Conservation (phyloP, 30 jellyfish, hydroid and myxozoan genomes). For the Nemopilema nomurai region DNA sequence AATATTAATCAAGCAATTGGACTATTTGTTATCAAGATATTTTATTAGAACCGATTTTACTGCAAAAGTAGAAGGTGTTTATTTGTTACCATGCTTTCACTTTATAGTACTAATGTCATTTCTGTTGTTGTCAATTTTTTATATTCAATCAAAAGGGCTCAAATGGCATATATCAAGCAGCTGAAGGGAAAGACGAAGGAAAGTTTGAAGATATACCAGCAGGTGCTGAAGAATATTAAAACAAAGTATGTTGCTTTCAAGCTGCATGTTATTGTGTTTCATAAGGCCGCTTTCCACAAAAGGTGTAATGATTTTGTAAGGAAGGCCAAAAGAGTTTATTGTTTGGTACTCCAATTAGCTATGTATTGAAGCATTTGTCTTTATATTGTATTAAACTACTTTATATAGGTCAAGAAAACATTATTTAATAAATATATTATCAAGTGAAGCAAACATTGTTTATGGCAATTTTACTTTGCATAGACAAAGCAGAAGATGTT, state of each 20-base stretch:
- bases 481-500: no score
- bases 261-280: neutral
- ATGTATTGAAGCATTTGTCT: neutral
- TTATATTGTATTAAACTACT: neutral
- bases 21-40: neutral
- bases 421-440: no score
- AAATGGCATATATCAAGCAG: slow-evolving; percentile 87
- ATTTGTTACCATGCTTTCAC: no score
- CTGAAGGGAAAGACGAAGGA: slow-evolving; percentile 86
- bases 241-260: slow-evolving; percentile 39
- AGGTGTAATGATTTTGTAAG: no score
- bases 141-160: slow-evolving; percentile 78
- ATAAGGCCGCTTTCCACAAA: neutral
- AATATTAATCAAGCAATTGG: no score
- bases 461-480: no score
- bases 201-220: slow-evolving; percentile 74
- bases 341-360: neutral
- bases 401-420: no score
- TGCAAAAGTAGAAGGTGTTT: neutral
- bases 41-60: no score
- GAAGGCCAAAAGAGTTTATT: no score
- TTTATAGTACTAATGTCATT: neutral
- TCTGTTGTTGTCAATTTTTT: neutral
- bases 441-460: no score
- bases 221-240: slow-evolving; percentile 71